Evolutionary conservation across 2,113 vertebrate genomes (phyloP).

Genomic region (Chaetops frenatus): DNA sequence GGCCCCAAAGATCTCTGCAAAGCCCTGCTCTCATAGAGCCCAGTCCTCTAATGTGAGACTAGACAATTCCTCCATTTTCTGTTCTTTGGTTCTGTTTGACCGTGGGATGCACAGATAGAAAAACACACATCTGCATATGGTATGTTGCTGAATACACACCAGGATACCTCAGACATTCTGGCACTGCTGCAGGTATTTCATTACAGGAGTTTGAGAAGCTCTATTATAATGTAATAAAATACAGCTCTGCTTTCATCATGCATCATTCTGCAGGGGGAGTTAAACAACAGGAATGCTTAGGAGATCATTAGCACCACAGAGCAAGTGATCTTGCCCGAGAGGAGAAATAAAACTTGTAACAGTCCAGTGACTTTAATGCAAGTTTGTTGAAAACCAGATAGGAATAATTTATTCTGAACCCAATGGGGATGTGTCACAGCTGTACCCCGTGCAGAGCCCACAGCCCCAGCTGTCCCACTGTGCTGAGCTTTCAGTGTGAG

Average conservation of each 20-base stretch:
- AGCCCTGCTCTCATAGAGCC: not conserved
- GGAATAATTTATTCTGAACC: not conserved
- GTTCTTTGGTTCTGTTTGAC: not conserved
- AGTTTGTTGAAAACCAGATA: not conserved
- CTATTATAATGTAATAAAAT: not conserved
- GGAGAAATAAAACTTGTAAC: not conserved
- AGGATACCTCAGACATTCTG: not conserved
- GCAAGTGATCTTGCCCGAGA: not conserved
- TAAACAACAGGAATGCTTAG: not conserved
- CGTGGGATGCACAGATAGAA: not conserved
- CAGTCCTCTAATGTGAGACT: not conserved
- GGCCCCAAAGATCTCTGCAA: not conserved
- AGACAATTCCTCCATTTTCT: not conserved
- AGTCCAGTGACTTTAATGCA: not conserved
- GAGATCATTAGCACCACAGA: not conserved
- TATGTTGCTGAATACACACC: not conserved
- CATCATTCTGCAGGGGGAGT: not conserved
- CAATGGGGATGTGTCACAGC: not conserved
- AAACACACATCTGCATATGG: not conserved
- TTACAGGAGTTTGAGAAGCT: not conserved
- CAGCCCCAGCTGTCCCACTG: accelerated
- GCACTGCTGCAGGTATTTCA: slow-evolving; percentile 1
- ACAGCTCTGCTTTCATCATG: not conserved
- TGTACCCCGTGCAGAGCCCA: not conserved
- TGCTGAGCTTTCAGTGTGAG: not conserved